phyloP scores from a whole-genome alignment of 2,888 invertebrate genomes.

The Euclidia mi region DNA sequence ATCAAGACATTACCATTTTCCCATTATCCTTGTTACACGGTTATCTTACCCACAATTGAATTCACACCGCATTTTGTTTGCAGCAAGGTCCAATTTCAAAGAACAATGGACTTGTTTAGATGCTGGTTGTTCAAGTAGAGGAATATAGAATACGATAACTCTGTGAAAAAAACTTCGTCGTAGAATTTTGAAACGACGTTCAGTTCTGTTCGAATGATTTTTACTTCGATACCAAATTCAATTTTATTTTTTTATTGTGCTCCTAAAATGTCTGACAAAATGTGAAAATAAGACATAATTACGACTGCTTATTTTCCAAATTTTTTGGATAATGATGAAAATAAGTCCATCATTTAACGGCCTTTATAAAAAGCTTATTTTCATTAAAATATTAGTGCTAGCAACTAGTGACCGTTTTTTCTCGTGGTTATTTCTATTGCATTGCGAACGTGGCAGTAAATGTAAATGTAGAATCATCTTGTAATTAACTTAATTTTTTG shows the following conservation, averaged over 20 bases:
- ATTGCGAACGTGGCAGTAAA: too few species aligned
- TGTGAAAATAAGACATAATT: too few species aligned
- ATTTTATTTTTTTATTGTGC: neutral
- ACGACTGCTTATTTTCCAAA: too few species aligned
- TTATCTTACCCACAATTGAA: slow-evolving; percentile 11
- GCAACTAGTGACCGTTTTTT: too few species aligned
- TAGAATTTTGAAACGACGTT: slow-evolving; percentile 30
- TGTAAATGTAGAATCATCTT: too few species aligned
- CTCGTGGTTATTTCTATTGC: too few species aligned
- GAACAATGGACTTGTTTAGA: neutral
- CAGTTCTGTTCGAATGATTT: slow-evolving; percentile 20
- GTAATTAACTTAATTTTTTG: too few species aligned
- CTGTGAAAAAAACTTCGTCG: slow-evolving; percentile 26
- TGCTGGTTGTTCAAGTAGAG: slow-evolving; percentile 1
- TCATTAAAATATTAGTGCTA: too few species aligned
- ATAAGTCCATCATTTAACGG: too few species aligned
- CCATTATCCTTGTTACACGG: slow-evolving; percentile 27
- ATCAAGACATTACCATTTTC: slow-evolving; percentile 43
- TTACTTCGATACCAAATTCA: neutral
- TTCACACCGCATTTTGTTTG: neutral
- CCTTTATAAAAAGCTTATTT: too few species aligned
- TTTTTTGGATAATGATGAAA: too few species aligned
- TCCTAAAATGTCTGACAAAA: too few species aligned
- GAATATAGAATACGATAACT: slow-evolving; percentile 21
- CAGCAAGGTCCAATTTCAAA: neutral